Evolutionary conservation across 2,797 vertebrate species (phyloP).

Genomic region (Acanthurus leucopareius): DNA sequence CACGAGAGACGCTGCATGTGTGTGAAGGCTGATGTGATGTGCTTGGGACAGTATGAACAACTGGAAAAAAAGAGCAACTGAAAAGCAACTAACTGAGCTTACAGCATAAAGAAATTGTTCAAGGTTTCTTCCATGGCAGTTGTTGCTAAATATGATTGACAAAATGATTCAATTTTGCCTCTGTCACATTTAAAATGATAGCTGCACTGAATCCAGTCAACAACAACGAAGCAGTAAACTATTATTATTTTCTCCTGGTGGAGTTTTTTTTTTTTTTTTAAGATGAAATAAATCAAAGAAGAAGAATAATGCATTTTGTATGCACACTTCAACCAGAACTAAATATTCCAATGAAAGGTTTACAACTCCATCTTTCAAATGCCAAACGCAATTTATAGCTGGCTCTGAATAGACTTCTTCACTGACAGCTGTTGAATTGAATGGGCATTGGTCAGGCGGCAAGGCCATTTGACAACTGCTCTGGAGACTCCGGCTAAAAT

Average conservation of each 20-base stretch:
- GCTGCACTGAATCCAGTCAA: slow-evolving; percentile 9
- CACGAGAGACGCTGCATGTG: not conserved
- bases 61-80: slow-evolving; percentile 39
- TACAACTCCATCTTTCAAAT: slow-evolving; percentile 58
- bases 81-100: slow-evolving; percentile 35
- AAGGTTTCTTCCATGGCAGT: slow-evolving; percentile 13
- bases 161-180: slow-evolving; percentile 25
- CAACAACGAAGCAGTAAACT: slow-evolving; percentile 29
- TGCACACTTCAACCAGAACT: slow-evolving; percentile 52
- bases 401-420: slow-evolving; percentile 38
- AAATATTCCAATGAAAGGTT: slow-evolving; percentile 57
- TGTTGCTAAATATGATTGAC: slow-evolving; percentile 18
- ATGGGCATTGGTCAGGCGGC: slow-evolving; percentile 48
- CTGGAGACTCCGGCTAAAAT: slow-evolving; percentile 15
- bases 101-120: slow-evolving; percentile 12
- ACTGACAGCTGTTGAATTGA: slow-evolving; percentile 67
- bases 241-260: slow-evolving; percentile 35
- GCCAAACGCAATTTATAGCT: slow-evolving; percentile 48
- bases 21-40: not conserved
- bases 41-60: slow-evolving; percentile 22
- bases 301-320: slow-evolving; percentile 51
- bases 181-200: slow-evolving; percentile 26
- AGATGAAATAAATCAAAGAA: slow-evolving; percentile 46
- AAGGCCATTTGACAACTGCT: slow-evolving; percentile 32
- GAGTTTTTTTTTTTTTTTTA: not conserved